A percentile compares a stretch with the other conserved stretches of the same genome.
Conservation (phyloP, 2,888 invertebrate genomes). For the Gisinianus flammeolus region DNA sequence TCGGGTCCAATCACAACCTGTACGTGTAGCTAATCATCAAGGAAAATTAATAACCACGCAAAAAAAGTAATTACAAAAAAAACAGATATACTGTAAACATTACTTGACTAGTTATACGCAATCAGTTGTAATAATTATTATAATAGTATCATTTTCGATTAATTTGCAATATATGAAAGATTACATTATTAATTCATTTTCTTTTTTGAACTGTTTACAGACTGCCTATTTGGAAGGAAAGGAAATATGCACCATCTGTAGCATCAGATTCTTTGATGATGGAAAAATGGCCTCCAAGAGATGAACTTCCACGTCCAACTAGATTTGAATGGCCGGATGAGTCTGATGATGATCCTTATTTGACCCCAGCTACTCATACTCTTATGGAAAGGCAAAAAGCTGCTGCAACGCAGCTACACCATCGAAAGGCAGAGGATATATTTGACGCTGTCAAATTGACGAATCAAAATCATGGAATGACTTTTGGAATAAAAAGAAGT, state of each 20-base stretch:
- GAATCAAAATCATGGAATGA: no score
- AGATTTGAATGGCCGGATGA: slow-evolving; percentile 75
- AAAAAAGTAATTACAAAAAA: slow-evolving; percentile 41
- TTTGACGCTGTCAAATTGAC: slow-evolving; percentile 52
- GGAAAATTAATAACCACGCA: slow-evolving; percentile 18
- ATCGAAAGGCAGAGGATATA: slow-evolving; percentile 53
- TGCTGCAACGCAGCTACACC: neutral
- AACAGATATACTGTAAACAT: neutral
- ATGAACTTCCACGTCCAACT: slow-evolving; percentile 67
- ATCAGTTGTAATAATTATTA: neutral
- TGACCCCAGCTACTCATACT: slow-evolving; percentile 61
- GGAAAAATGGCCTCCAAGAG: slow-evolving; percentile 58
- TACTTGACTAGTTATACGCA: no score
- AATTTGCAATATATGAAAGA: neutral
- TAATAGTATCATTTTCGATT: neutral
- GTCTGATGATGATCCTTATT: slow-evolving; percentile 69
- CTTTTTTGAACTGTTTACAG: slow-evolving; percentile 56
- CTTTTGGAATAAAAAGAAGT: slow-evolving; percentile 23
- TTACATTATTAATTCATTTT: slow-evolving; percentile 26
- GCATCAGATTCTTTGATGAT: slow-evolving; percentile 42
- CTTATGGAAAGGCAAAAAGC: slow-evolving; percentile 49
- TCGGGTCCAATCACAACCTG: slow-evolving; percentile 52
- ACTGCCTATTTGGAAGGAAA: slow-evolving; percentile 68
- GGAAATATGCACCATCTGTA: slow-evolving; percentile 61
- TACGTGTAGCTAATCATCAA: slow-evolving; percentile 20